Evolutionary conservation across 2,888 invertebrate species (phyloP).

Genomic region (Ypsolopha sequella): DNA sequence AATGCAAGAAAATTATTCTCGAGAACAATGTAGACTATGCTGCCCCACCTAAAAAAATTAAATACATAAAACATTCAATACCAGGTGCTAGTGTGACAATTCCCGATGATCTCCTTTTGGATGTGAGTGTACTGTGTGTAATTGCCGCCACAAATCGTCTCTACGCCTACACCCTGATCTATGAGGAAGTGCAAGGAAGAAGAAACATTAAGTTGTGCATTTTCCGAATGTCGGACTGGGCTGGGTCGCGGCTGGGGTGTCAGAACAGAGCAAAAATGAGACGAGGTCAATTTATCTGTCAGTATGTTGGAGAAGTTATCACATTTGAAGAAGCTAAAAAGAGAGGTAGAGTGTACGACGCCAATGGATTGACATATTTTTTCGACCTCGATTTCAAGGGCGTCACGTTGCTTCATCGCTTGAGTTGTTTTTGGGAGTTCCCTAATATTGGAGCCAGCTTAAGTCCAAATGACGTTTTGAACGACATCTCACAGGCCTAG

Average conservation of each 20-base stretch:
- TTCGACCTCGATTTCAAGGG: constrained; percentile 95
- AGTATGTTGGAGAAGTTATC: constrained; percentile 96
- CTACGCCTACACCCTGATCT: constrained; percentile 89
- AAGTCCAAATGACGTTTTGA: no score
- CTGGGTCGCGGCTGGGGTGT: constrained; percentile 98
- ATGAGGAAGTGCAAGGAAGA: constrained; percentile 93
- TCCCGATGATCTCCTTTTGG: constrained; percentile 83
- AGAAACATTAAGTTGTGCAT: constrained; percentile 81
- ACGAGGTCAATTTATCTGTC: constrained; percentile 88
- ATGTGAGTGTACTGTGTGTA: constrained; percentile 79
- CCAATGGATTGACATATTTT: constrained; percentile 88
- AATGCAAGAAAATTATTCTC: constrained; percentile 77
- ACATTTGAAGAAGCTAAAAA: constrained; percentile 91
- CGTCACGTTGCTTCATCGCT: no score
- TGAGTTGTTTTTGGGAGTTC: no score
- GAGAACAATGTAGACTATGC: constrained; percentile 89
- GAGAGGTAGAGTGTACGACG: constrained; percentile 88
- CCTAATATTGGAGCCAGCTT: no score
- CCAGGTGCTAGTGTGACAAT: constrained; percentile 78
- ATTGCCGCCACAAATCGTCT: constrained; percentile 61
- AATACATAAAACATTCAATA: constrained; percentile 85
- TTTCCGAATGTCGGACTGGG: constrained; percentile 87
- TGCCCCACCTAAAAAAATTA: constrained; percentile 83
- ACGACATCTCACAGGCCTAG: no score
- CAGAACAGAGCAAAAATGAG: constrained; percentile 74